phyloP scores from a whole-genome alignment of 2,797 vertebrate genomes.

The Acropternis orthonyx region DNA sequence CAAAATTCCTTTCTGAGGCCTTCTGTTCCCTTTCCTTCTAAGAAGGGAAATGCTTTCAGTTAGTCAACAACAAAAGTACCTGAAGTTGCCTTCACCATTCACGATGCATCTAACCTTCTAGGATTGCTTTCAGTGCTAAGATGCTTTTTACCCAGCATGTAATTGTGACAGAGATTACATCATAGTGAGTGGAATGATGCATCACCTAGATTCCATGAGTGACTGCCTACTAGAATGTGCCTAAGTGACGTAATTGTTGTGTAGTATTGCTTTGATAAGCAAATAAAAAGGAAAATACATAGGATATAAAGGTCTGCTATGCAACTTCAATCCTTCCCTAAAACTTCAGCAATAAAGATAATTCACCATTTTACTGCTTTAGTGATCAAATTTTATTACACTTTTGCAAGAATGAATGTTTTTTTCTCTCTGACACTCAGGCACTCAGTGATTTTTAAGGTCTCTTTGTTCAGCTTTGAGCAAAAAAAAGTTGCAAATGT shows the following conservation, averaged over 20 bases:
- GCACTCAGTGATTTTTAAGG: slow-evolving; percentile 15
- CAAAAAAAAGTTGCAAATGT: slow-evolving; percentile 14
- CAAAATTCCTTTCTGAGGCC: neutral
- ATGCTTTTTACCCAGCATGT: neutral
- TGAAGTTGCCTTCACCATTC: neutral
- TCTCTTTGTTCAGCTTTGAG: slow-evolving; percentile 3
- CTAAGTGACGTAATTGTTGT: neutral
- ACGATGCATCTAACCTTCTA: neutral
- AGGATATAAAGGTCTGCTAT: neutral
- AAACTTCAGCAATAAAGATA: neutral
- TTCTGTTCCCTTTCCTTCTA: neutral
- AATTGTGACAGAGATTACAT: neutral
- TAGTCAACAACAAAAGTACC: neutral
- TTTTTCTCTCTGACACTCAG: neutral
- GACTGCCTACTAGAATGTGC: neutral
- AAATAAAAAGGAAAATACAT: slow-evolving; percentile 8
- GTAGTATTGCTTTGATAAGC: neutral
- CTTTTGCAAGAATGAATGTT: neutral
- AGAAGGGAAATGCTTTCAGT: neutral
- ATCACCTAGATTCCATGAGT: neutral
- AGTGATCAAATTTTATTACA: slow-evolving; percentile 25
- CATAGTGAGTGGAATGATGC: neutral
- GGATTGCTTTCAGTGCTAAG: neutral
- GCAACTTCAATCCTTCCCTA: neutral
- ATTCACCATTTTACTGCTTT: slow-evolving; percentile 15